Evolutionary conservation across 2,888 invertebrate genomes (phyloP).

Genomic region (Dusona sp.): DNA sequence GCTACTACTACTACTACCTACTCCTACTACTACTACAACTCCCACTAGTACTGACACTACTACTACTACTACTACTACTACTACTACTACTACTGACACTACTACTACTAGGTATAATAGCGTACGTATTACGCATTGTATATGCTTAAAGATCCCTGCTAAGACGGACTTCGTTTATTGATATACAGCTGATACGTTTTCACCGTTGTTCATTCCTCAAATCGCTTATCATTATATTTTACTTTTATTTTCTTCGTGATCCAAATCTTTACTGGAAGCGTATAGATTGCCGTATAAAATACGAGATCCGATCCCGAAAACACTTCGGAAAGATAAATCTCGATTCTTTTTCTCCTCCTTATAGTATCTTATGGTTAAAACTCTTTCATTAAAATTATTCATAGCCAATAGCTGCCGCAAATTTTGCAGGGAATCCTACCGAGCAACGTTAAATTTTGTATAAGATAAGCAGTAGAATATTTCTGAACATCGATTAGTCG

Average conservation of each 20-base stretch:
- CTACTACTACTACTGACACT: no score
- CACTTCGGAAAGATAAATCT: slow-evolving; percentile 35
- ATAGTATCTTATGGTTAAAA: not conserved
- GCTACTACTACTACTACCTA: no score
- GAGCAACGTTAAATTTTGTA: no score
- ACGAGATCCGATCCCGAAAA: slow-evolving; percentile 16
- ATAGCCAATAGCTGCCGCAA: not conserved
- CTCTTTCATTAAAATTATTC: not conserved
- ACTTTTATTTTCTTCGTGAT: slow-evolving; percentile 38
- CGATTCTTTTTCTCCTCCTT: not conserved
- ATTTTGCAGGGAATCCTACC: not conserved
- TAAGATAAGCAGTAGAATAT: not conserved
- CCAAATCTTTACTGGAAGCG: slow-evolving; percentile 9
- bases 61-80: no score
- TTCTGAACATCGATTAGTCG: not conserved
- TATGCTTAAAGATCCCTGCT: slow-evolving; percentile 34
- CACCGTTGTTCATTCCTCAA: slow-evolving; percentile 26
- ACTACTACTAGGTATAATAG: no score
- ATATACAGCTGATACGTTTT: slow-evolving; percentile 35
- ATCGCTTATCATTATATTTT: slow-evolving; percentile 46
- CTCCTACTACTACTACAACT: no score
- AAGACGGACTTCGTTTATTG: slow-evolving; percentile 49
- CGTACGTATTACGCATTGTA: slow-evolving; percentile 19
- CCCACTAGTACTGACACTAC: no score
- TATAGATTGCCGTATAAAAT: slow-evolving; percentile 47